These are phyloP conservation scores for Heliconius hermathena DNA, from an alignment of 1,140 invertebrate species.

Conservation along the genomic window DNA sequence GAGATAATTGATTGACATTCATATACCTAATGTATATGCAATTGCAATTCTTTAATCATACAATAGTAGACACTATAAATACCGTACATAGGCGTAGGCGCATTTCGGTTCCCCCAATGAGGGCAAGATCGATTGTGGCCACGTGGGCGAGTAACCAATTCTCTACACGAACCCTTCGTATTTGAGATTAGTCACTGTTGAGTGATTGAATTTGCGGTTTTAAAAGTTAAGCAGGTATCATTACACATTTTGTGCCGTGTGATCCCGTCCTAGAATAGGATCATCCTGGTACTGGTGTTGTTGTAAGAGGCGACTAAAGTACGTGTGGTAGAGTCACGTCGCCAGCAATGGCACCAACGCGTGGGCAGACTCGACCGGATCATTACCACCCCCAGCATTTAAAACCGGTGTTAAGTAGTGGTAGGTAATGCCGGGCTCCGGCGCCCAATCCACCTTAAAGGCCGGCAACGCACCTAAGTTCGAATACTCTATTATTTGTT, in stretches of 20 bases:
- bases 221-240: slow-evolving; percentile 24
- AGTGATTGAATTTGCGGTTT: slow-evolving; percentile 59
- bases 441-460: too few species aligned
- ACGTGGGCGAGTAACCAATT: slow-evolving; percentile 67
- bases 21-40: background rate
- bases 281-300: too few species aligned
- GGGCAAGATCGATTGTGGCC: slow-evolving; percentile 67
- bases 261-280: too few species aligned
- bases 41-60: slow-evolving; percentile 1
- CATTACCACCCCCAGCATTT: too few species aligned
- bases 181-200: slow-evolving; percentile 68
- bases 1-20: background rate
- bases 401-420: too few species aligned
- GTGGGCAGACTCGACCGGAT: too few species aligned
- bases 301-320: too few species aligned
- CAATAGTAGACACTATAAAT: slow-evolving; percentile 7
- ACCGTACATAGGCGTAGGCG: slow-evolving; percentile 54
- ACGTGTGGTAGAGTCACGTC: too few species aligned
- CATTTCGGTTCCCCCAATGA: slow-evolving; percentile 60
- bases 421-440: too few species aligned
- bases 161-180: slow-evolving; percentile 71
- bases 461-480: background rate
- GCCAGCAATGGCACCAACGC: too few species aligned
- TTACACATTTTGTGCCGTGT: too few species aligned
- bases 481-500: slow-evolving; percentile 31